A percentile compares a stretch with the other conserved stretches of the same genome.
These are phyloP conservation scores for Polymixis lichenea DNA, from an alignment of 2,888 invertebrate genomes.

Conservation along the genomic window DNA sequence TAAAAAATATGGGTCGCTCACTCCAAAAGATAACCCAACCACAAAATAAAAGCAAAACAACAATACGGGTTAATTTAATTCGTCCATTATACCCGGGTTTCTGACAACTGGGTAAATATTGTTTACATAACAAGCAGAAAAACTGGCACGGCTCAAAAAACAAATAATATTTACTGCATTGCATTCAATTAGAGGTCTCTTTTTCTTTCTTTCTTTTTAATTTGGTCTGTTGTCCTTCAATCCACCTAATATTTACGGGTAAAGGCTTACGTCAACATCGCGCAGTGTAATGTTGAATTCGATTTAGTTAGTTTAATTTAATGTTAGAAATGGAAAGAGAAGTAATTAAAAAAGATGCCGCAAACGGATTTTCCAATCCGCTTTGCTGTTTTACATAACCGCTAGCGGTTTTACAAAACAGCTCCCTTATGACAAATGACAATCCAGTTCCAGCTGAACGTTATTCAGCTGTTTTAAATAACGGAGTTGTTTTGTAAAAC, in stretches of 20 bases:
- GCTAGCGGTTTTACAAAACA: no score
- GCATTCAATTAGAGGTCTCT: not conserved
- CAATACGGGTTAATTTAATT: not conserved
- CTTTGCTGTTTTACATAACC: no score
- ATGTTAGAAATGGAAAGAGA: not conserved
- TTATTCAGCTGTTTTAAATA: no score
- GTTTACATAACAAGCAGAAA: conserved; percentile 33
- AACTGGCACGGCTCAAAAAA: conserved; percentile 20
- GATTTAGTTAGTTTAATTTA: not conserved
- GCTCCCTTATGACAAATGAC: no score
- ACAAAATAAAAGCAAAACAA: not conserved
- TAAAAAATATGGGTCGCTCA: not conserved
- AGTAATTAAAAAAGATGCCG: not conserved
- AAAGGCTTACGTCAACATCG: conserved; percentile 8
- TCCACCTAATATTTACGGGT: conserved; percentile 11
- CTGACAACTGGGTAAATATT: conserved; percentile 18
- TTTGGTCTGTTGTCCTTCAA: conserved; percentile 24
- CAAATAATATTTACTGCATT: conserved; percentile 25
- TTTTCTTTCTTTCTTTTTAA: conserved; percentile 11
- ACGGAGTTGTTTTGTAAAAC: no score
- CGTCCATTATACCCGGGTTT: conserved; percentile 11
- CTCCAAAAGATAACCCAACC: not conserved
- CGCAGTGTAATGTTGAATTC: not conserved
- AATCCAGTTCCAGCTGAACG: no score
- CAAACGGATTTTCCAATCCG: no score